Evolutionary conservation across 2,113 vertebrate species (phyloP).

Genomic region (Coptodon bakossiorum): DNA sequence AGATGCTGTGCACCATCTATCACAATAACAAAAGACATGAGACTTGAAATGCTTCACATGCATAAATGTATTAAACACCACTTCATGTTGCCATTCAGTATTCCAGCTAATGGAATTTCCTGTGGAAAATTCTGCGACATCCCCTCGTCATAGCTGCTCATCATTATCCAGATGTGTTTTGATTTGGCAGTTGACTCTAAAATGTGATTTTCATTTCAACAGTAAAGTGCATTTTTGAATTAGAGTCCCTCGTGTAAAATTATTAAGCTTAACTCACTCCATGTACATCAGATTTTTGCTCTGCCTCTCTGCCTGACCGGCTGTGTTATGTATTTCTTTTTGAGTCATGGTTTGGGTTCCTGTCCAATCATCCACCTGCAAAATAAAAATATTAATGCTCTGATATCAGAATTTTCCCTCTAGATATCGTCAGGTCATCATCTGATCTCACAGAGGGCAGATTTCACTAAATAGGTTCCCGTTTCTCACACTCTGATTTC

Average conservation of each 20-base stretch:
- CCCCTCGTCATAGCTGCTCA: not conserved
- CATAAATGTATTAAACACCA: constrained; percentile 23
- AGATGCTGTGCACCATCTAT: constrained; percentile 4
- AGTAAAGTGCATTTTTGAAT: not conserved
- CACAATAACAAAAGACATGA: constrained; percentile 2
- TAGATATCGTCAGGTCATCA: constrained; percentile 47
- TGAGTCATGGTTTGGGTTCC: not conserved
- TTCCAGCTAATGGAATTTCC: not conserved
- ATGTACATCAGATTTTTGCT: not conserved
- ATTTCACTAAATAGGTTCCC: constrained; percentile 44
- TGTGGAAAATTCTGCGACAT: not conserved
- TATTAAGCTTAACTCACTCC: not conserved
- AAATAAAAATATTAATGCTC: constrained; percentile 4
- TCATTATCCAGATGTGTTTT: constrained; percentile 4
- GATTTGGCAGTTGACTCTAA: constrained; percentile 4
- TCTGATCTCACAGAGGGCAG: constrained; percentile 45
- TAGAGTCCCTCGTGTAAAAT: not conserved
- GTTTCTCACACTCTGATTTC: constrained; percentile 40
- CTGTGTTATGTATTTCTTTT: not conserved
- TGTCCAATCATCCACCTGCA: constrained; percentile 20
- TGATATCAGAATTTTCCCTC: constrained; percentile 39
- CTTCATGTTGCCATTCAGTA: not conserved
- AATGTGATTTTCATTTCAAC: not conserved
- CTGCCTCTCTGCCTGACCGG: not conserved
- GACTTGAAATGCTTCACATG: not conserved